These are phyloP conservation scores for Grammomys dolichurus DNA, from an alignment of 2,113 vertebrate species.

Conservation along the genomic window DNA sequence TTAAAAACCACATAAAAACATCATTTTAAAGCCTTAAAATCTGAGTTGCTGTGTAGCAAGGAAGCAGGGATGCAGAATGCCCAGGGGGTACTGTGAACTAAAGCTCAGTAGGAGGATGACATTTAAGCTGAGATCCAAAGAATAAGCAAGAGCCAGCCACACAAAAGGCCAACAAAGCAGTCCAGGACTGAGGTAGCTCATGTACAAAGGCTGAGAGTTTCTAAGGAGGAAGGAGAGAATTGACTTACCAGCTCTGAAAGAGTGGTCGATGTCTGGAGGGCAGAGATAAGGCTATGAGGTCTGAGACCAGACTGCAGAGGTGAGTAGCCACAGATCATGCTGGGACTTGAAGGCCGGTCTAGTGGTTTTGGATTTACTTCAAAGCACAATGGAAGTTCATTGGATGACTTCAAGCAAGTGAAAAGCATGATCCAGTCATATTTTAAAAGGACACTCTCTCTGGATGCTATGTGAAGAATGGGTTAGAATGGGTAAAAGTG, in stretches of 20 bases:
- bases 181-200: not conserved
- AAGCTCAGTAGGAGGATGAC: slow-evolving; percentile 12
- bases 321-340: not conserved
- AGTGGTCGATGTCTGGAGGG: not conserved
- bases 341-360: not conserved
- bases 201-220: slow-evolving; percentile 42
- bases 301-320: not conserved
- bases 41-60: not conserved
- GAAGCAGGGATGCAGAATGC: not conserved
- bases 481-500: not conserved
- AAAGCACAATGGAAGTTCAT: slow-evolving; percentile 25
- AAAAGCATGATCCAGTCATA: not conserved
- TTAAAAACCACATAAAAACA: not conserved
- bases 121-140: slow-evolving; percentile 67
- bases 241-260: not conserved
- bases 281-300: slow-evolving; percentile 59
- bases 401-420: not conserved
- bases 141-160: not conserved
- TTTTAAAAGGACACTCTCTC: not conserved
- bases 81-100: not conserved
- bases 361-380: slow-evolving; percentile 45
- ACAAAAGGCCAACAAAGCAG: not conserved
- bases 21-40: not conserved
- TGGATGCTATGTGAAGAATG: not conserved
- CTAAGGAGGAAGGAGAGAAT: not conserved